Evolutionary conservation across 2,888 invertebrate genomes (phyloP).

Genomic region (Timandra comae): DNA sequence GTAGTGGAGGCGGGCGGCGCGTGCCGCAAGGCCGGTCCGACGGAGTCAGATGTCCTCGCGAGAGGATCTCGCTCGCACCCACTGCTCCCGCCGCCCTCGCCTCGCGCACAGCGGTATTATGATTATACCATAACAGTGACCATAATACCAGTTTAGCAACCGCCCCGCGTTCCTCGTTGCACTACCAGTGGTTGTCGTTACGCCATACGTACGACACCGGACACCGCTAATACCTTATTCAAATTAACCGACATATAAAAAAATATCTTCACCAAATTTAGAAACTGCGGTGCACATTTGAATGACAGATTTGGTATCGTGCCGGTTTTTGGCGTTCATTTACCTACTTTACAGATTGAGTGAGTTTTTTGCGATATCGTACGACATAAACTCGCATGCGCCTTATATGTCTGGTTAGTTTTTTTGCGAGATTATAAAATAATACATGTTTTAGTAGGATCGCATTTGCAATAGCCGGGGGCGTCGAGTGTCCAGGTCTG

Average conservation of each 20-base stretch:
- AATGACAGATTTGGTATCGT: conserved; percentile 49
- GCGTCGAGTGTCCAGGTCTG: conserved; percentile 44
- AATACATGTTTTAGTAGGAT: conserved; percentile 49
- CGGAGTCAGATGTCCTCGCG: conserved; percentile 55
- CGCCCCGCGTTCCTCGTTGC: conserved; percentile 49
- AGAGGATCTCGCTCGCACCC: conserved; percentile 48
- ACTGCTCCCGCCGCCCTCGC: conserved; percentile 19
- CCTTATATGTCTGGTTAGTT: conserved; percentile 12
- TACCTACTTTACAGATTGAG: conserved; percentile 22
- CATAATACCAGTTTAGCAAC: conserved; percentile 43
- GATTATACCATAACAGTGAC: conserved; percentile 42
- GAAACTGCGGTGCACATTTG: conserved; percentile 39
- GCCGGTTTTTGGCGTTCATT: conserved; percentile 40
- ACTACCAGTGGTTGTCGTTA: conserved; percentile 27
- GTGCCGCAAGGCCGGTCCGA: conserved; percentile 72
- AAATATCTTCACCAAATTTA: conserved; percentile 40
- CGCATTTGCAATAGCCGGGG: conserved; percentile 56
- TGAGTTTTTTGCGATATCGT: conserved; percentile 14
- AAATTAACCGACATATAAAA: conserved; percentile 45
- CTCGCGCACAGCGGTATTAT: conserved; percentile 38
- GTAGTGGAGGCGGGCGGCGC: conserved; percentile 52
- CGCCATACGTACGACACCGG: conserved; percentile 47
- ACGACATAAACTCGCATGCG: conserved; percentile 7
- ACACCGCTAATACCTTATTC: conserved; percentile 59
- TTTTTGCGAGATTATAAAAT: conserved; percentile 38